Evolutionary conservation across 2,888 invertebrate genomes (phyloP), one percentile per base, ranked within the genome.

Genomic region (Thereva unica): DNA sequence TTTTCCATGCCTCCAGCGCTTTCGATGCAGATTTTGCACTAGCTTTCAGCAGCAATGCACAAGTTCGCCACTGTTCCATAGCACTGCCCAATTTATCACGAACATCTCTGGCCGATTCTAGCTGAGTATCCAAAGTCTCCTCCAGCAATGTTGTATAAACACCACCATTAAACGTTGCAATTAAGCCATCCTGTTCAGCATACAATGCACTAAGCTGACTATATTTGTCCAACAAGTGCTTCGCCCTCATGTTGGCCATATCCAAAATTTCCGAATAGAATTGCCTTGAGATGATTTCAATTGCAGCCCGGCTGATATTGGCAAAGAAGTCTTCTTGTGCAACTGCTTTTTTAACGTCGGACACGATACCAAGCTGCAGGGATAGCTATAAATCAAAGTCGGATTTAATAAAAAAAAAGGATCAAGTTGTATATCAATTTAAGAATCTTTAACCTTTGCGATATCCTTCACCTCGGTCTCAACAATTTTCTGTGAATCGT

Each of bases 251-350:
- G 65, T 74, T 79, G 2, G 78, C 77, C 50, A 79, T 78, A 9
- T 80, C 78, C 53, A 80, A 67, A 23, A 81, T 74, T 54, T 81
- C 80, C 0, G 73, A 71, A 44, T 77, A 78, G 53, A 76, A 78
- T 8, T 76, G 75, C 56, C 76, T 72, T 53, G 76, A 73, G 35
- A 75, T 72, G 42, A 76, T 66, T 64, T 77, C 75, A 38, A 80
- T 70, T 4, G 76, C 75, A 41, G 78, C 75, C 71, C 78, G 78
- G 68, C 78, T 81, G 40, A 81, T 70, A 57, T 77, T 78, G 57
- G 79, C 81, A 72, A 81, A 76, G 70, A 81, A 81, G 69, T 81
- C 80, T 74, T 81, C 80, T 69, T 81, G 79, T 63, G 73, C 74
- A 71, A 76, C 75, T 73, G 81, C 79, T 73, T 80, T 80, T 12